Conservation (phyloP, 2,113 vertebrate species). For the Puffinus mauretanicus region DNA sequence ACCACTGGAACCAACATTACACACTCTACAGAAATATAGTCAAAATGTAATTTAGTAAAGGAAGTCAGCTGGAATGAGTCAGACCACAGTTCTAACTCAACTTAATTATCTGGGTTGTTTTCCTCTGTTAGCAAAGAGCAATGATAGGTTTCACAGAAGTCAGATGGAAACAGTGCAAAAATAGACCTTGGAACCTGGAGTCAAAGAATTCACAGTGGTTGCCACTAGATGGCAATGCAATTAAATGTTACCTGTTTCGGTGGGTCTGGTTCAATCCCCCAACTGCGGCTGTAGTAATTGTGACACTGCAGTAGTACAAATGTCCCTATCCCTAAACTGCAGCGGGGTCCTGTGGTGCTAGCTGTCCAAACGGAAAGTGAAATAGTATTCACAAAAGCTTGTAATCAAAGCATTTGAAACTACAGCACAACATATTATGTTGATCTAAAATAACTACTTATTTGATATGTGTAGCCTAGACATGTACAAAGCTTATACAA, state of each 20-base stretch:
- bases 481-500: neutral
- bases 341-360: neutral
- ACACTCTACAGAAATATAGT: conserved; percentile 22
- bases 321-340: fast-evolving
- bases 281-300: fast-evolving
- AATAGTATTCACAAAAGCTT: neutral
- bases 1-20: conserved; percentile 15
- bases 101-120: conserved; percentile 39
- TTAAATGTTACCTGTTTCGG: neutral
- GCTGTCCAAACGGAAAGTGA: neutral
- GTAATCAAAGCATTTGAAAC: neutral
- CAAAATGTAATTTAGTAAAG: conserved; percentile 47
- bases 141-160: conserved; percentile 21
- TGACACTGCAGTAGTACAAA: neutral
- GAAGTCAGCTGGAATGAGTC: conserved; percentile 52
- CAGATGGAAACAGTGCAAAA: neutral
- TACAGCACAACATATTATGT: fast-evolving
- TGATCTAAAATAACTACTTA: neutral
- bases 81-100: conserved; percentile 24
- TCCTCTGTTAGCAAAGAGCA: conserved; percentile 8
- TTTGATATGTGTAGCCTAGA: neutral
- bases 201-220: neutral
- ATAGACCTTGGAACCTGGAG: neutral
- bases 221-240: conserved; percentile 29
- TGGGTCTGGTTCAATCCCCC: neutral